These are phyloP conservation scores for Anneissia japonica DNA, from an alignment of 35 echinoderm and acorn worm species.

Conservation along the genomic window DNA sequence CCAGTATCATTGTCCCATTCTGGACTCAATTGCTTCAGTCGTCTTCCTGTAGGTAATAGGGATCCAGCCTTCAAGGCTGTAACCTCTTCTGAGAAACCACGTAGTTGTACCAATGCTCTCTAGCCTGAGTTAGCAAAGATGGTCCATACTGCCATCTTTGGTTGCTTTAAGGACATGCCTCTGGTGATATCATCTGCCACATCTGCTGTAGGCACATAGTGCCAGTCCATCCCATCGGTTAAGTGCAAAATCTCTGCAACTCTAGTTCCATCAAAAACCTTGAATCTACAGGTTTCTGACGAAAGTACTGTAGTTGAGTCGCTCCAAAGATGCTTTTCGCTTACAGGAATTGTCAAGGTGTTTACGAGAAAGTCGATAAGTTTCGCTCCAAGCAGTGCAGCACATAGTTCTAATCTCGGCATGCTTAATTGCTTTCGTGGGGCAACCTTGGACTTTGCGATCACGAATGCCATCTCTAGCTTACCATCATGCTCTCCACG, in stretches of 20 bases:
- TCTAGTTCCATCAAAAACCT: neutral
- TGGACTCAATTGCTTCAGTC: neutral
- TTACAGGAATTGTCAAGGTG: neutral
- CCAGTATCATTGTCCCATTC: neutral
- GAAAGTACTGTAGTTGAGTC: neutral
- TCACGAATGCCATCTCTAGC: neutral
- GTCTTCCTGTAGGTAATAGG: neutral
- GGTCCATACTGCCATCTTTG: neutral
- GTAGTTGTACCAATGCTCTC: neutral
- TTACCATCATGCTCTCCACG: neutral
- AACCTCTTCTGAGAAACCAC: neutral
- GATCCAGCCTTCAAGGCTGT: too few relatives aligned
- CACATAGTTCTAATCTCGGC: constrained; percentile 10
- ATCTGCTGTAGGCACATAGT: neutral
- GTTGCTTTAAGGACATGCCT: neutral
- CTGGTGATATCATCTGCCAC: constrained; percentile 7
- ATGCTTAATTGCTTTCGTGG: neutral
- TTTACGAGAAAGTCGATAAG: neutral
- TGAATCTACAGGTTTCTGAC: constrained; percentile 11
- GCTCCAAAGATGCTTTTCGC: constrained; percentile 12
- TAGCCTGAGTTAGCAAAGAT: neutral
- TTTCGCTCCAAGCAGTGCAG: neutral
- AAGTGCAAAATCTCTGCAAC: neutral
- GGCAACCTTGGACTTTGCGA: constrained; percentile 3
- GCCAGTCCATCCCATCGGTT: neutral